phyloP scores from a whole-genome alignment of 2,113 vertebrate species.

The zebrafish (Danio rerio) region GRCz12tu NC_133184.1:37634001-37634500 shows the following conservation, averaged over 20 bases:
- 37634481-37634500: slow-evolving; percentile 21
- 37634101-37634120: slow-evolving; percentile 4
- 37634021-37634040: slow-evolving; percentile 9
- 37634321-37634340: background rate
- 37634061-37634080: slow-evolving; percentile 24
- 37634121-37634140: background rate
- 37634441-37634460: slow-evolving; percentile 9
- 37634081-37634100: background rate
- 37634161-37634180: background rate
- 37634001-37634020: background rate
- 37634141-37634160: slow-evolving; percentile 3
- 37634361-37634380: background rate
- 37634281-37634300: slow-evolving; percentile 1
- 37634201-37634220: background rate
- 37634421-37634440: slow-evolving; percentile 2
- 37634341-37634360: background rate
- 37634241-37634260: background rate
- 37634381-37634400: slow-evolving; percentile 22
- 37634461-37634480: slow-evolving; percentile 10
- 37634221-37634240: background rate
- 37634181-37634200: slow-evolving; percentile 13
- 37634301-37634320: background rate
- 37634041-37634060: slow-evolving; percentile 11
- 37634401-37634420: background rate
- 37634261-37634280: background rate